phyloP scores from a whole-genome alignment of 64 coral and sea anemone species.

The Montipora sp. region DNA sequence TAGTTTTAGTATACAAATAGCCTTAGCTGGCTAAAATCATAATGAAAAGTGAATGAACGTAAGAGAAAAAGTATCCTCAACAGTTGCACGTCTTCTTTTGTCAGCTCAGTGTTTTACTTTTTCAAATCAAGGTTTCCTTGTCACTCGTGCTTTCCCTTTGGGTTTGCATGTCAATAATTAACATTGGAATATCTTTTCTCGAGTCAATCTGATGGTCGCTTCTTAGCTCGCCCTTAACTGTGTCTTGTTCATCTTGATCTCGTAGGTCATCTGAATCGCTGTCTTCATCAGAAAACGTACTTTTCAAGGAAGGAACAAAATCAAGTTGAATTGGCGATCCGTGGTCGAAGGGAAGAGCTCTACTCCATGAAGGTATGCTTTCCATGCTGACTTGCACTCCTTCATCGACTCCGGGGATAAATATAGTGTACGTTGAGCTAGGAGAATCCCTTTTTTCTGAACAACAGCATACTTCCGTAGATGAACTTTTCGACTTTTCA shows the following conservation, averaged over 20 bases:
- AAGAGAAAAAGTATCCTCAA: not conserved
- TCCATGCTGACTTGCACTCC: slow-evolving; percentile 68
- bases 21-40: too few relatives aligned
- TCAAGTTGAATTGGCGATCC: slow-evolving; percentile 44
- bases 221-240: slow-evolving; percentile 5
- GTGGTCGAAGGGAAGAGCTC: not conserved
- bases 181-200: not conserved
- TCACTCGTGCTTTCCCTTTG: not conserved
- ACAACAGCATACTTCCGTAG: not conserved
- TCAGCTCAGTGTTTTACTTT: not conserved
- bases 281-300: not conserved
- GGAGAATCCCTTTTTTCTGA: slow-evolving; percentile 12
- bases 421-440: slow-evolving; percentile 64
- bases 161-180: not conserved
- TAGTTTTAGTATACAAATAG: too few relatives aligned
- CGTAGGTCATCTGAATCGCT: not conserved
- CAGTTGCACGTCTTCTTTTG: not conserved
- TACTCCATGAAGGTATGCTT: slow-evolving; percentile 34
- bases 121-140: slow-evolving; percentile 4
- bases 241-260: slow-evolving; percentile 19
- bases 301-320: not conserved
- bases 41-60: too few relatives aligned
- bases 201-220: not conserved
- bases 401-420: slow-evolving; percentile 63
- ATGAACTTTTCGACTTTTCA: not conserved